A percentile compares a stretch with the other conserved stretches of the same genome.
Evolutionary conservation across 2,113 vertebrate genomes (phyloP).

Genomic region (Boulengeromyrus knoepffleri): DNA sequence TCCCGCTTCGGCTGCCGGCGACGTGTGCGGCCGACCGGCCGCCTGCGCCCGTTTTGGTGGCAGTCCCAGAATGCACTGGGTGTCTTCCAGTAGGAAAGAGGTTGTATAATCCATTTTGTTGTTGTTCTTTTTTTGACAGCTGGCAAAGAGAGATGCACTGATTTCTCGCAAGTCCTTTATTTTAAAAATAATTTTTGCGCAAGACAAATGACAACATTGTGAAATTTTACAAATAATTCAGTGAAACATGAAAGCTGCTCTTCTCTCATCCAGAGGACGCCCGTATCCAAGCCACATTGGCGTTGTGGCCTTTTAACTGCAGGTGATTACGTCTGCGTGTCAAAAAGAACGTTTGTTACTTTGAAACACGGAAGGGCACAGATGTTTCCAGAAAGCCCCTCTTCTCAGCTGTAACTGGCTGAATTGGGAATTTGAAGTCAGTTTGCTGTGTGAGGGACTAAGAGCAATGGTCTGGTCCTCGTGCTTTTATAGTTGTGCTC

Average conservation of each 20-base stretch:
- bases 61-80: neutral
- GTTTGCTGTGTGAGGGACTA: neutral
- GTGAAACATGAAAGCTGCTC: neutral
- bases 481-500: neutral
- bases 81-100: neutral
- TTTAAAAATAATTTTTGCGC: neutral
- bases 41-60: neutral
- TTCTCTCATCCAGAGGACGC: neutral
- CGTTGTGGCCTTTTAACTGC: neutral
- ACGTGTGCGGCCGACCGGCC: neutral
- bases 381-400: neutral
- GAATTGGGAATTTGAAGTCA: neutral
- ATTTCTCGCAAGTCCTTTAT: neutral
- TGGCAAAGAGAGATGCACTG: neutral
- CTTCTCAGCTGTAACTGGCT: neutral
- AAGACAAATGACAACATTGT: neutral
- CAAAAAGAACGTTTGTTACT: neutral
- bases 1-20: neutral
- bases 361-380: neutral
- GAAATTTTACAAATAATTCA: neutral
- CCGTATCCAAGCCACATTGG: neutral
- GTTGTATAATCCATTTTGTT: neutral
- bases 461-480: neutral
- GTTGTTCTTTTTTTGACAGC: neutral
- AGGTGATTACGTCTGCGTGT: neutral